phyloP scores from a whole-genome alignment of 2,888 invertebrate species.

The Noctua fimbriata region DNA sequence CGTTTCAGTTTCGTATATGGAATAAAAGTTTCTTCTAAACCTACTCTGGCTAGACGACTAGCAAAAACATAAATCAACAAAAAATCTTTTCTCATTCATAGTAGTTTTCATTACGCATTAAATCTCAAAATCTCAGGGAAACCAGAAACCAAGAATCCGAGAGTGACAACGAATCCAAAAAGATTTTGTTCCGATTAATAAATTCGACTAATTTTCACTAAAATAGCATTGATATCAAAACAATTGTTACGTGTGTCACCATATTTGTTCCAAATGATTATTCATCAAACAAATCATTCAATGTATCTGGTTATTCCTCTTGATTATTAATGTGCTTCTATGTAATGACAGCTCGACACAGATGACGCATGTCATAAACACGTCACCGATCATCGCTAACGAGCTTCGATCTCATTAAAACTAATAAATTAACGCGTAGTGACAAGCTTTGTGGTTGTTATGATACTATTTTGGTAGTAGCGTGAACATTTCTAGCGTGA shows the following conservation, averaged over 20 bases:
- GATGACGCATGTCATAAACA: constrained; percentile 52
- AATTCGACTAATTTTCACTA: not conserved
- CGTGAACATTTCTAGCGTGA: not conserved
- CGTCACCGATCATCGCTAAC: constrained; percentile 46
- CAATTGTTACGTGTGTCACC: not conserved
- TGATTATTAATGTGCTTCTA: constrained; percentile 22
- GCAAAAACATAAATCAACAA: not conserved
- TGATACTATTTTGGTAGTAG: constrained; percentile 23
- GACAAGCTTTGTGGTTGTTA: constrained; percentile 18
- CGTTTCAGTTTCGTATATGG: not conserved
- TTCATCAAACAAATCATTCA: constrained; percentile 15
- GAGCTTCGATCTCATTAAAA: constrained; percentile 52
- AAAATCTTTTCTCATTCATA: not conserved
- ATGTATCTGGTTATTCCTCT: constrained; percentile 1
- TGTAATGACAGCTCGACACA: constrained; percentile 9
- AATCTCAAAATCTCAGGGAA: not conserved
- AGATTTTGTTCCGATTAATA: not conserved
- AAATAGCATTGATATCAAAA: not conserved
- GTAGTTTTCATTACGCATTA: not conserved
- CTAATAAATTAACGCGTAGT: constrained; percentile 45
- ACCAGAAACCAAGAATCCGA: not conserved
- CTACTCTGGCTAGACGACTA: not conserved
- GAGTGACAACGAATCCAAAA: not conserved
- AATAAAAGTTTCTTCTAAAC: not conserved
- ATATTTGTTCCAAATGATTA: not conserved